phyloP scores from a whole-genome alignment of 2,888 invertebrate genomes.

The Erannis defoliaria region DNA sequence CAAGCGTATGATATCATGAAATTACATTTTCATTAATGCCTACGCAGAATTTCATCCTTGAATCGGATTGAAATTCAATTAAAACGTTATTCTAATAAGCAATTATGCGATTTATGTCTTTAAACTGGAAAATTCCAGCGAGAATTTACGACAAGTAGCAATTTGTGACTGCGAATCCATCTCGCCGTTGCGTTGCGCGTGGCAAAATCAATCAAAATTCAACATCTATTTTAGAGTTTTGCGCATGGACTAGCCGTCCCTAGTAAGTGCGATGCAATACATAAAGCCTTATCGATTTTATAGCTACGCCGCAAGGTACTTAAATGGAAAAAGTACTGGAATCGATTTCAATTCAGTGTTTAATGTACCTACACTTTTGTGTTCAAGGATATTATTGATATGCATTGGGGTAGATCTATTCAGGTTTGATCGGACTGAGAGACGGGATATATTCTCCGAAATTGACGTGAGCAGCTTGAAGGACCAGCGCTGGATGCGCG shows the following conservation, averaged over 20 bases:
- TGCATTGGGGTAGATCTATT: neutral
- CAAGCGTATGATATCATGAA: neutral
- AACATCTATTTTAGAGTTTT: constrained; percentile 20
- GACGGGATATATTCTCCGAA: too few species aligned
- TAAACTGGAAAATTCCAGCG: constrained; percentile 8
- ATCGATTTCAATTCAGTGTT: constrained; percentile 32
- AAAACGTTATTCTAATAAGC: constrained; percentile 2
- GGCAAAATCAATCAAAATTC: constrained; percentile 15
- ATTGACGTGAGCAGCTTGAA: too few species aligned
- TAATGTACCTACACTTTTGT: neutral
- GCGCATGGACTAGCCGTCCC: constrained; percentile 5
- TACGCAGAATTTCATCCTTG: neutral
- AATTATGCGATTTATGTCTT: constrained; percentile 4
- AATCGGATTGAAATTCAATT: constrained; percentile 3
- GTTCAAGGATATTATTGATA: constrained; percentile 6
- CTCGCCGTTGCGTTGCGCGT: constrained; percentile 10
- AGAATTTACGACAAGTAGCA: constrained; percentile 13
- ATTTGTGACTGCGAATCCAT: constrained; percentile 13
- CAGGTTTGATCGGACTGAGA: neutral
- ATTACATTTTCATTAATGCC: neutral
- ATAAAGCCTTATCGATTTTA: constrained; percentile 36
- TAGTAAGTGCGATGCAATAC: constrained; percentile 16
- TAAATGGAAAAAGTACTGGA: constrained; percentile 23
- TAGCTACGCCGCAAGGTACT: constrained; percentile 23
- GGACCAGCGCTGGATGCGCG: too few species aligned